These are phyloP conservation scores for Osmerus mordax DNA, from an alignment of 2,113 vertebrate species.

Conservation along the genomic window DNA sequence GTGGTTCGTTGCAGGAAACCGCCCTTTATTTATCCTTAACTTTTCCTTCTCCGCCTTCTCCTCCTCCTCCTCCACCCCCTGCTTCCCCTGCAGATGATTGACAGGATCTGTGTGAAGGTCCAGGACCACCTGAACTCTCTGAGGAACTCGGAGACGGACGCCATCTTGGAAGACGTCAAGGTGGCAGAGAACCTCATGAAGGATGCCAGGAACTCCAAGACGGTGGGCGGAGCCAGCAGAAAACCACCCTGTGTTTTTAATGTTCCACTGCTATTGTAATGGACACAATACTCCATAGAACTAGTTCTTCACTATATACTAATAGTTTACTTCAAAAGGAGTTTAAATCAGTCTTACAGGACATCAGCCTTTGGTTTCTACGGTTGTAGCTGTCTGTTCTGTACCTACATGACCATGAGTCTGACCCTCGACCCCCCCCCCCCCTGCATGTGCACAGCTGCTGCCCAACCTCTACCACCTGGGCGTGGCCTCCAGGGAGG, in stretches of 20 bases:
- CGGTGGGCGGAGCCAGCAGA: slow-evolving; percentile 63
- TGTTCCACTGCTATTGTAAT: background rate
- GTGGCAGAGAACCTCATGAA: slow-evolving; percentile 88
- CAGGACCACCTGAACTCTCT: slow-evolving; percentile 97
- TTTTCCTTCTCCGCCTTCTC: background rate
- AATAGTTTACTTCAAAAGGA: too few relatives aligned
- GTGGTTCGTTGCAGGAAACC: background rate
- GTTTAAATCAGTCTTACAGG: too few relatives aligned
- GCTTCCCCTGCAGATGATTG: slow-evolving; percentile 82
- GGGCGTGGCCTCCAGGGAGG: slow-evolving; percentile 80
- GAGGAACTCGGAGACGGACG: slow-evolving; percentile 80
- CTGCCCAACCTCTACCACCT: slow-evolving; percentile 94
- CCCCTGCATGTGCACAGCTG: slow-evolving; percentile 66
- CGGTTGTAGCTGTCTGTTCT: too few relatives aligned
- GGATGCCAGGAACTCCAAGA: slow-evolving; percentile 96
- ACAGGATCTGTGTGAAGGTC: slow-evolving; percentile 95
- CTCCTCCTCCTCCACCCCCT: background rate
- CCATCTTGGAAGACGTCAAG: slow-evolving; percentile 86
- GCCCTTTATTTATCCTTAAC: background rate
- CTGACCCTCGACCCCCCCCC: background rate
- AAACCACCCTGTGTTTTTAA: background rate
- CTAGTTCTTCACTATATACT: background rate
- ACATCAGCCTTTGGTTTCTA: too few relatives aligned
- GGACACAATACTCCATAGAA: background rate
- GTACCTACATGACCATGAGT: too few relatives aligned